phyloP scores from a whole-genome alignment of 2,888 invertebrate species.

The Dendrolimus houi region DNA sequence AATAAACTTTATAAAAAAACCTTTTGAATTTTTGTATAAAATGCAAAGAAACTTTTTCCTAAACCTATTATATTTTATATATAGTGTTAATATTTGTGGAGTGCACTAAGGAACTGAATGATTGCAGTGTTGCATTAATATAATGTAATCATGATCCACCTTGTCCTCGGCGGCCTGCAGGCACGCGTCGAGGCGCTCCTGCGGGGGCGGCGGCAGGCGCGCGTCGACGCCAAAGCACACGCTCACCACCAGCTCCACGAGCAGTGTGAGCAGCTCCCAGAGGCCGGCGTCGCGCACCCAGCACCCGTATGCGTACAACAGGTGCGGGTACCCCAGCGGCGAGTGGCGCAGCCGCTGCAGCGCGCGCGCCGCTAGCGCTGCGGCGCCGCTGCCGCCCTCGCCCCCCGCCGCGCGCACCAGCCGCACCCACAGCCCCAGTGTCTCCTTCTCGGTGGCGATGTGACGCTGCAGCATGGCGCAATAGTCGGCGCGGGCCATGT shows the following conservation, averaged over 20 bases:
- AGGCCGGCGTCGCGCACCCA: slow-evolving; percentile 80
- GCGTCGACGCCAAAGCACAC: slow-evolving; percentile 73
- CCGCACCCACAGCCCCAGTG: slow-evolving; percentile 10
- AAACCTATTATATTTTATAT: no score
- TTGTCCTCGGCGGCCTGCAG: slow-evolving; percentile 23
- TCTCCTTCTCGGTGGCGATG: slow-evolving; percentile 4
- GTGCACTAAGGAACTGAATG: no score
- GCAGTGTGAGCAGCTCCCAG: slow-evolving; percentile 84
- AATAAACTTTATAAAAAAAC: no score
- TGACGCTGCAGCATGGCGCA: slow-evolving; percentile 13
- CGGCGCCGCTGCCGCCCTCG: slow-evolving; percentile 26
- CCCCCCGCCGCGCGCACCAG: slow-evolving; percentile 30
- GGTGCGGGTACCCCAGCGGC: slow-evolving; percentile 34
- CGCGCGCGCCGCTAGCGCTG: slow-evolving; percentile 14
- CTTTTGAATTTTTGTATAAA: no score
- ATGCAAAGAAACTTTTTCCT: no score
- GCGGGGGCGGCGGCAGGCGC: slow-evolving; percentile 26
- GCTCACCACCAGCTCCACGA: slow-evolving; percentile 81
- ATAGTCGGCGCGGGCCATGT: slow-evolving; percentile 9
- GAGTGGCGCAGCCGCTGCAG: slow-evolving; percentile 20
- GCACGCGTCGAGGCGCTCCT: slow-evolving; percentile 7
- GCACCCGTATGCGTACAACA: slow-evolving; percentile 39
- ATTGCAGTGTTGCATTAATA: no score
- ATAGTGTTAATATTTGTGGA: no score
- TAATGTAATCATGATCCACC: no score